Percentiles rank a stretch among this genome's conserved stretches.
Conservation (phyloP, 2,888 invertebrate species). For the Scrobipalpa costella region DNA sequence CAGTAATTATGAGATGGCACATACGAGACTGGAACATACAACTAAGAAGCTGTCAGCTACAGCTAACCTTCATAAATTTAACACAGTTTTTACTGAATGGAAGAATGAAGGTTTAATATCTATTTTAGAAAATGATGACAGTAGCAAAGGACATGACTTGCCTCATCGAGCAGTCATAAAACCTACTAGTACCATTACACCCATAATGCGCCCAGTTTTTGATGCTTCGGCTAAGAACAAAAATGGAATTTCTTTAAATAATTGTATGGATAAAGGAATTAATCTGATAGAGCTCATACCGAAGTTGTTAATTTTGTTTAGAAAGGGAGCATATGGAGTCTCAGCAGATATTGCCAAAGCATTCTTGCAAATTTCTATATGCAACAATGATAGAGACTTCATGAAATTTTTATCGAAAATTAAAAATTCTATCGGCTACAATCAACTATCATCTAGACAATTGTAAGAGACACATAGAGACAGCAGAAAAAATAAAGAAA, state of each 20-base stretch:
- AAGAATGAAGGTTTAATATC: neutral
- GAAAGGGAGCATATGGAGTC: neutral
- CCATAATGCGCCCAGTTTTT: slow-evolving; percentile 18
- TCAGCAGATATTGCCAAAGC: slow-evolving; percentile 22
- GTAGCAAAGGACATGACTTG: slow-evolving; percentile 4
- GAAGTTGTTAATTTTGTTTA: slow-evolving; percentile 1
- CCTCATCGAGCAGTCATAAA: slow-evolving; percentile 16
- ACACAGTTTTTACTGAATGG: slow-evolving; percentile 13
- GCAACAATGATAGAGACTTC: neutral
- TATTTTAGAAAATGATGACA: neutral
- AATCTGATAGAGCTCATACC: slow-evolving; percentile 19
- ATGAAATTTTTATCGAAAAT: slow-evolving; percentile 15
- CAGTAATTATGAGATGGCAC: neutral
- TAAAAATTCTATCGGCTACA: slow-evolving; percentile 7
- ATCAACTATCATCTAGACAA: slow-evolving; percentile 17
- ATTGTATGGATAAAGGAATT: slow-evolving; percentile 8
- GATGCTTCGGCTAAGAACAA: slow-evolving; percentile 21
- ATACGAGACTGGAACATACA: neutral
- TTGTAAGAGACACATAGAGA: neutral
- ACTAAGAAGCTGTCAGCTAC: neutral
- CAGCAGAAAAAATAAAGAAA: neutral
- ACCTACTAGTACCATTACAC: slow-evolving; percentile 16
- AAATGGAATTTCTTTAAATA: slow-evolving; percentile 16
- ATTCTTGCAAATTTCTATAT: slow-evolving; percentile 12
- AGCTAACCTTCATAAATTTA: neutral